Evolutionary conservation across 2,888 invertebrate genomes (phyloP).

Genomic region (Helleia helle): DNA sequence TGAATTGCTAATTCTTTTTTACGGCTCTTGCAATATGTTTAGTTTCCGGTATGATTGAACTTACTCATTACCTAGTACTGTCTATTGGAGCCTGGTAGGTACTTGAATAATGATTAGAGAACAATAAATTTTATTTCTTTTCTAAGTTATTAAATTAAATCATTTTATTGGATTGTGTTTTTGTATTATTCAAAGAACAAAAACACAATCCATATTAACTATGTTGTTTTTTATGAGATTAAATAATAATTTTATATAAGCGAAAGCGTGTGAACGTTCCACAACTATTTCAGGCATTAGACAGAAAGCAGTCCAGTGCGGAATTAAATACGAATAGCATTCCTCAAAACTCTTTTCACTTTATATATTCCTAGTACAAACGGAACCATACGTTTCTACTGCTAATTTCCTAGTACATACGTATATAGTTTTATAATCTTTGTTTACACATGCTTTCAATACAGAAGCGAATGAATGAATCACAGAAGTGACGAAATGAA

Average conservation of each 20-base stretch:
- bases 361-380: conserved; percentile 1
- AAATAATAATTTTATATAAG: neutral
- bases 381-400: neutral
- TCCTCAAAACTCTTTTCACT: conserved; percentile 10
- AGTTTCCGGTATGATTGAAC: conserved; percentile 30
- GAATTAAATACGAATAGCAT: conserved; percentile 13
- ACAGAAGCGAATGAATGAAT: too few relatives aligned
- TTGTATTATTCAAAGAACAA: neutral
- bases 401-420: conserved; percentile 3
- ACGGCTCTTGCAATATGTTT: conserved; percentile 26
- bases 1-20: conserved; percentile 28
- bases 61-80: conserved; percentile 17
- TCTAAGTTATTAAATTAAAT: too few relatives aligned
- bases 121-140: too few relatives aligned
- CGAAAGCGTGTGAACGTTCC: conserved; percentile 18
- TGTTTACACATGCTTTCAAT: too few relatives aligned
- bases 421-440: too few relatives aligned
- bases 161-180: too few relatives aligned
- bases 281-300: conserved; percentile 15
- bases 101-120: too few relatives aligned
- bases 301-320: conserved; percentile 15
- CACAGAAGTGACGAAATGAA: neutral
- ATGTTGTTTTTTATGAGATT: neutral
- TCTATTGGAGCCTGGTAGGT: conserved; percentile 18
- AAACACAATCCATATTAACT: neutral